Conservation (phyloP, 1,140 invertebrate genomes). For the Metopolophium dirhodum region DNA sequence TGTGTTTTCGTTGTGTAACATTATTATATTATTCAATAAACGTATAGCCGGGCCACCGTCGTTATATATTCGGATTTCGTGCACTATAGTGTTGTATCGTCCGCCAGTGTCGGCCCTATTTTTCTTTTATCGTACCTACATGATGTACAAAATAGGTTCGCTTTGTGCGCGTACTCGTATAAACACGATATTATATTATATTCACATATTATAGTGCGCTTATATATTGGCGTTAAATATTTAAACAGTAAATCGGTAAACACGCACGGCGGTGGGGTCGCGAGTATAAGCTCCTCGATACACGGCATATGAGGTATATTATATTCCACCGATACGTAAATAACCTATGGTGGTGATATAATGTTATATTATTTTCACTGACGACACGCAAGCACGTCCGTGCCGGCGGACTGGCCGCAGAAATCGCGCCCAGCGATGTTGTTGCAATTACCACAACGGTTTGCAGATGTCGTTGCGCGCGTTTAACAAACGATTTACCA, state of each 20-base stretch:
- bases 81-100: background rate
- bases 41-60: background rate
- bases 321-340: background rate
- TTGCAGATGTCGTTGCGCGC: background rate
- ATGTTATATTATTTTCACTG: background rate
- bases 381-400: background rate
- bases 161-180: background rate
- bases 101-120: background rate
- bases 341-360: background rate
- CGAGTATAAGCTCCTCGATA: background rate
- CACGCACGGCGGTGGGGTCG: background rate
- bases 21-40: background rate
- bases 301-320: background rate
- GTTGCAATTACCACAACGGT: background rate
- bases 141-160: background rate
- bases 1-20: background rate
- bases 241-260: background rate
- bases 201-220: too few relatives aligned
- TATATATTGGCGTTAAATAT: background rate
- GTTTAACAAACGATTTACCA: background rate
- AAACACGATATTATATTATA: background rate
- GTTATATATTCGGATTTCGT: background rate
- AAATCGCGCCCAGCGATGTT: background rate
- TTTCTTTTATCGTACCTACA: background rate
- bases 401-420: background rate